phyloP scores from a whole-genome alignment of 2,113 vertebrate genomes.

The Tamias sibiricus region DNA sequence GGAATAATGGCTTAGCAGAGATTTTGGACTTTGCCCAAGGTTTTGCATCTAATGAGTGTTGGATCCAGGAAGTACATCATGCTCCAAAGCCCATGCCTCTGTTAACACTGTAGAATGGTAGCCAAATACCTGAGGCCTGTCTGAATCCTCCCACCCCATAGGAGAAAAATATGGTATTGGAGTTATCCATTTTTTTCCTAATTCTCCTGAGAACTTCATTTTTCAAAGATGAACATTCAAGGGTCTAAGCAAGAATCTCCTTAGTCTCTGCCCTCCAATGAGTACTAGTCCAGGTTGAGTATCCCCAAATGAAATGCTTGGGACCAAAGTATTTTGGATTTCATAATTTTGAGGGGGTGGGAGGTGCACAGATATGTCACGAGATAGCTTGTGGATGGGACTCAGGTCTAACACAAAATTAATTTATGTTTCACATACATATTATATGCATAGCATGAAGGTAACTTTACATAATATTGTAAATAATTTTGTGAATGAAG shows the following conservation, averaged over 20 bases:
- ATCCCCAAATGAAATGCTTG: not conserved
- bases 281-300: not conserved
- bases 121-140: not conserved
- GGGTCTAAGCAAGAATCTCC: not conserved
- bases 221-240: conserved; percentile 20
- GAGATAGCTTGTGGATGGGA: not conserved
- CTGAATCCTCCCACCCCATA: not conserved
- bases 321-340: not conserved
- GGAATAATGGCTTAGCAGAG: not conserved
- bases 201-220: not conserved
- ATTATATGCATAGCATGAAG: not conserved
- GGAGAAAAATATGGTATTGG: not conserved
- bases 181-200: not conserved
- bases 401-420: not conserved
- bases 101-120: not conserved
- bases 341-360: not conserved
- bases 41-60: not conserved
- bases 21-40: conserved; percentile 42
- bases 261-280: not conserved
- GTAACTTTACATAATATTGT: not conserved
- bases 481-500: not conserved
- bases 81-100: not conserved
- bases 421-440: not conserved
- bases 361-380: not conserved
- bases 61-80: not conserved